phyloP scores from a whole-genome alignment of 2,888 invertebrate genomes.

The Ormia ochracea region DNA sequence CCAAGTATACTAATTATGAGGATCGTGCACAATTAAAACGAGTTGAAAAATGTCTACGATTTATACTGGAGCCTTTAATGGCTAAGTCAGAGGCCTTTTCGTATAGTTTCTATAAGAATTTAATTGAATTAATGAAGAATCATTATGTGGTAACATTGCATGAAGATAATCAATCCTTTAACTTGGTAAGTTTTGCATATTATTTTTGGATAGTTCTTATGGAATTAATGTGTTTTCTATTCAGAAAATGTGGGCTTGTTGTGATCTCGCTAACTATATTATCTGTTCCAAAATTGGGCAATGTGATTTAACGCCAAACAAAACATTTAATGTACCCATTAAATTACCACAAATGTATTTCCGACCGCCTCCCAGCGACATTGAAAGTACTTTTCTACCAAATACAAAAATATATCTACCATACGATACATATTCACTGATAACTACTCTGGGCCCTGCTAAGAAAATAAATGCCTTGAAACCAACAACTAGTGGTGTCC shows the following conservation, averaged over 20 bases:
- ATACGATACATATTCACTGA: conserved; percentile 78
- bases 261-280: conserved; percentile 95
- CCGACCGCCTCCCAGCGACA: conserved; percentile 81
- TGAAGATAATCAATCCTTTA: conserved; percentile 88
- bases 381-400: conserved; percentile 80
- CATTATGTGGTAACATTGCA: conserved; percentile 89
- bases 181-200: conserved; percentile 82
- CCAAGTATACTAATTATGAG: conserved; percentile 86
- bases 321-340: conserved; percentile 91
- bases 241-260: conserved; percentile 96
- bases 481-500: conserved; percentile 55
- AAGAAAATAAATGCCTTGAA: conserved; percentile 61
- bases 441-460: conserved; percentile 61
- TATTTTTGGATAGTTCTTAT: neutral
- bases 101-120: conserved; percentile 95
- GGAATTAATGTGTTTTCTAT: neutral
- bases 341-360: conserved; percentile 95
- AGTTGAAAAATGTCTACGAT: conserved; percentile 93
- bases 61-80: conserved; percentile 94
- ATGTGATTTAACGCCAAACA: conserved; percentile 83
- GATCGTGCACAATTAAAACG: conserved; percentile 86
- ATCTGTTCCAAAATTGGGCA: conserved; percentile 90
- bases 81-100: conserved; percentile 95
- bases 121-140: conserved; percentile 95
- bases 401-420: conserved; percentile 90